Evolutionary conservation across 2,113 vertebrate species (phyloP).

Genomic region (Phylloscopus trochilus): DNA sequence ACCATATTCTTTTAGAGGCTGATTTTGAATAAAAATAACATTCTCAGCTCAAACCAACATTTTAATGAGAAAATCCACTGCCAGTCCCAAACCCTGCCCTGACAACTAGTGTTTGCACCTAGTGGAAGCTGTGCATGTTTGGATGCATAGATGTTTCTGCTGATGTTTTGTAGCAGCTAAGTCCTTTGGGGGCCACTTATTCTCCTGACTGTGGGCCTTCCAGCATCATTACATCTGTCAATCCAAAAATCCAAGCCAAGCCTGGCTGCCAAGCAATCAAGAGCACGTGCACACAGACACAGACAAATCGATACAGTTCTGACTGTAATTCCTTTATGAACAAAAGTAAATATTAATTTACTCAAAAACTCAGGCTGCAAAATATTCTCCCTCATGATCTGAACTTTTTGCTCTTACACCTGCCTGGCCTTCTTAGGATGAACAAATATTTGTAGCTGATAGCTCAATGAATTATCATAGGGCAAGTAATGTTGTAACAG

Average conservation of each 20-base stretch:
- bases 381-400: neutral
- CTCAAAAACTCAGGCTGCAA: slow-evolving; percentile 15
- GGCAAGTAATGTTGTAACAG: slow-evolving; percentile 15
- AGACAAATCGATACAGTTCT: slow-evolving; percentile 19
- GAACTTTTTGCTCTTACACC: slow-evolving; percentile 39
- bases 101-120: neutral
- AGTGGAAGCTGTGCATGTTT: neutral
- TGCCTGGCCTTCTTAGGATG: slow-evolving; percentile 1
- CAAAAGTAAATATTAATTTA: slow-evolving; percentile 58
- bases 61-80: neutral
- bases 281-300: neutral
- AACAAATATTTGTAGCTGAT: slow-evolving; percentile 61
- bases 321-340: slow-evolving; percentile 35
- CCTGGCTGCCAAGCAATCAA: slow-evolving; percentile 41
- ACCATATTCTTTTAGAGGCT: neutral
- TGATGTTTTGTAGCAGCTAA: neutral
- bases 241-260: neutral
- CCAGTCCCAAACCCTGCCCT: neutral
- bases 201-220: neutral
- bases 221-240: neutral
- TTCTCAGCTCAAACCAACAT: neutral
- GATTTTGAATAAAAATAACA: neutral
- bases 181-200: neutral
- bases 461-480: slow-evolving; percentile 51
- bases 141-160: neutral